Evolutionary conservation across 2,888 invertebrate genomes (phyloP), one percentile per base, ranked within the genome.

Genomic region (Helobdella robusta): DNA sequence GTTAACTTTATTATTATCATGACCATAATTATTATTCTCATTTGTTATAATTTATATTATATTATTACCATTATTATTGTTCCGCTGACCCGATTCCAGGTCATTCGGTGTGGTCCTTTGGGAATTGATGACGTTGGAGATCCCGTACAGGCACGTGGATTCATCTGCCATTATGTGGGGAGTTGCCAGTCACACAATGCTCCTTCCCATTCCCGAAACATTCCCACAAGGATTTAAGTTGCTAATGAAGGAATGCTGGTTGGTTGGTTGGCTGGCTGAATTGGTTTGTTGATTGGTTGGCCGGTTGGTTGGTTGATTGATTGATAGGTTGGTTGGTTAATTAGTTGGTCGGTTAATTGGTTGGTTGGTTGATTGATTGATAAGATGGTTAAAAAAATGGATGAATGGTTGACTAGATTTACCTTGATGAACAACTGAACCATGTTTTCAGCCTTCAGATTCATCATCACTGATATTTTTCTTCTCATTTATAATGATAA

Each of bases 111-210:
- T 98, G 0, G 94, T 98, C 0, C 82, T 98, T 8, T 98, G 97
- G 97, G 98, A 98, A 80, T 83, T 98, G 73, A 81, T 98, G 61
- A 97, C 94, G 0, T 89, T 91, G 75, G 93, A 89, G 82, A 86
- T 88, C 69, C 92, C 93, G 0, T 93, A 91, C 80, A 88, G 89
- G 77, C 90, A 91, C 75, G 88, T 97, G 66, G 95, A 95, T 78
- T 89, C 91, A 0, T 91, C 91, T 40, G 93, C 97, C 54, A 91
- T 98, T 64, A 94, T 98, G 83, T 98, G 91, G 87, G 94, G 95
- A 3, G 95, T 98, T 0, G 98, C 97, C 1, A 91, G 89, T 69
- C 89, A 92, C 78, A 89, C 90, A 44, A 84, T 98, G 1, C 86
- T 87, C 68, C 84, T 98, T 59, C 94, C 93, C 0, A 88, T 98